These are phyloP conservation scores for Drosophila quinaria DNA, from an alignment of 2,888 invertebrate species.

Conservation along the genomic window DNA sequence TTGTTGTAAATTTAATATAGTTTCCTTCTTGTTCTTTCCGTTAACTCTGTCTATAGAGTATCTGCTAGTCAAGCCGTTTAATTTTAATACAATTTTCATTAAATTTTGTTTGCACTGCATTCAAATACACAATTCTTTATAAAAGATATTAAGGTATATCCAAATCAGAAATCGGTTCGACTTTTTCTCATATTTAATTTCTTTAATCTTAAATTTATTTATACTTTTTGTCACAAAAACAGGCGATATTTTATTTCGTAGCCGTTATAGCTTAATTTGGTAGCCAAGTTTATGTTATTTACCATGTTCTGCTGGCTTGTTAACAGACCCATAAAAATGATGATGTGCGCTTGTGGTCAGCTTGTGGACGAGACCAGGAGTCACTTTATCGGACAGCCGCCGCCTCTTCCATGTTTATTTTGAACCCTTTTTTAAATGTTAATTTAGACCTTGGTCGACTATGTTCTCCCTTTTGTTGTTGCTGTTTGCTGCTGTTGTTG, in stretches of 20 bases:
- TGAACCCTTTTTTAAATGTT: conserved; percentile 63
- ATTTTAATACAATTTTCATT: conserved; percentile 44
- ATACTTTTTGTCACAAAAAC: conserved; percentile 1
- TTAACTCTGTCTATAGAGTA: neutral
- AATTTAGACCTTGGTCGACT: conserved; percentile 37
- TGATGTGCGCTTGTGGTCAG: conserved; percentile 26
- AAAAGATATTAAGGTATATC: too few relatives aligned
- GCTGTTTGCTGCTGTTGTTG: conserved; percentile 9
- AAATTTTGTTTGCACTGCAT: too few relatives aligned
- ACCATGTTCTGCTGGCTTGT: conserved; percentile 55
- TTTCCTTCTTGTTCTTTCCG: too few relatives aligned
- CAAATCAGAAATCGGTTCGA: too few relatives aligned
- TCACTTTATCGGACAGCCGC: conserved; percentile 24
- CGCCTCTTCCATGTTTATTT: conserved; percentile 58
- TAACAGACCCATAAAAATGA: conserved; percentile 58
- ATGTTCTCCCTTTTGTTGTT: conserved; percentile 8
- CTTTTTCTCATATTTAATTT: neutral
- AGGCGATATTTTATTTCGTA: conserved; percentile 1
- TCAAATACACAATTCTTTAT: too few relatives aligned
- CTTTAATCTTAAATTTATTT: conserved; percentile 4
- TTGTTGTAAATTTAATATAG: neutral
- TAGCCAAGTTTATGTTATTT: conserved; percentile 55
- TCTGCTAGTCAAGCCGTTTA: neutral
- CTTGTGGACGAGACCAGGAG: conserved; percentile 20
- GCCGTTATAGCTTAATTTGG: conserved; percentile 36